phyloP scores from a whole-genome alignment of 2,113 vertebrate genomes.

The Chaetops frenatus region DNA sequence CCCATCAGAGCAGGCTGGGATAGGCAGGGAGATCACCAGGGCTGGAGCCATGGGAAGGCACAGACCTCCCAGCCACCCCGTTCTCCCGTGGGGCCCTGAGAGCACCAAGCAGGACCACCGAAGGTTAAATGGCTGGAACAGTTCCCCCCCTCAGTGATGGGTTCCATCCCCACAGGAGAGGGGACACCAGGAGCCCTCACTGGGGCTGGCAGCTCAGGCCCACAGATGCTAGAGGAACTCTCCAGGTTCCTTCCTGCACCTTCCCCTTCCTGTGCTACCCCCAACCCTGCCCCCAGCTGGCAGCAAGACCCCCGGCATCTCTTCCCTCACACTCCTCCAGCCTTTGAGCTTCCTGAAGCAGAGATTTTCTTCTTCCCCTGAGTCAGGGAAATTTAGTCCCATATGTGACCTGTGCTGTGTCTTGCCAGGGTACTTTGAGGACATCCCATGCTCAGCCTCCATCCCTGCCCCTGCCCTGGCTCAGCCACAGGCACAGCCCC shows the following conservation, averaged over 20 bases:
- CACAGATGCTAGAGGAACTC: neutral
- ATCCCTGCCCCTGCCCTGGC: neutral
- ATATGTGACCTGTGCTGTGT: accelerated
- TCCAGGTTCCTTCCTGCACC: neutral
- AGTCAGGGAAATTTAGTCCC: neutral
- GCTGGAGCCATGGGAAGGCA: neutral
- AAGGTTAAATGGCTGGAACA: accelerated
- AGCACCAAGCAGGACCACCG: neutral
- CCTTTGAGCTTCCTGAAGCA: neutral
- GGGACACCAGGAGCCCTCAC: neutral
- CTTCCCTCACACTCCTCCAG: neutral
- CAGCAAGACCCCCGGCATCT: neutral
- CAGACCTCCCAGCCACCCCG: accelerated
- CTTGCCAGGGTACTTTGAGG: accelerated
- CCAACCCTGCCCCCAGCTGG: neutral
- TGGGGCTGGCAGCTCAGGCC: neutral
- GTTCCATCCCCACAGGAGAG: neutral
- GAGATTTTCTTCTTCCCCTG: neutral
- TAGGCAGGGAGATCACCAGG: neutral
- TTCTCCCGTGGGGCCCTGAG: accelerated
- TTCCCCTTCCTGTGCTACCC: neutral
- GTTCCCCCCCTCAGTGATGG: accelerated
- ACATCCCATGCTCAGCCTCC: neutral
- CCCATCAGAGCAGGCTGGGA: neutral
- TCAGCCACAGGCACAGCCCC: neutral